Percentiles rank a stretch among this genome's conserved stretches.
Conservation (phyloP, 2,888 invertebrate genomes). For the Carabus problematicus region DNA sequence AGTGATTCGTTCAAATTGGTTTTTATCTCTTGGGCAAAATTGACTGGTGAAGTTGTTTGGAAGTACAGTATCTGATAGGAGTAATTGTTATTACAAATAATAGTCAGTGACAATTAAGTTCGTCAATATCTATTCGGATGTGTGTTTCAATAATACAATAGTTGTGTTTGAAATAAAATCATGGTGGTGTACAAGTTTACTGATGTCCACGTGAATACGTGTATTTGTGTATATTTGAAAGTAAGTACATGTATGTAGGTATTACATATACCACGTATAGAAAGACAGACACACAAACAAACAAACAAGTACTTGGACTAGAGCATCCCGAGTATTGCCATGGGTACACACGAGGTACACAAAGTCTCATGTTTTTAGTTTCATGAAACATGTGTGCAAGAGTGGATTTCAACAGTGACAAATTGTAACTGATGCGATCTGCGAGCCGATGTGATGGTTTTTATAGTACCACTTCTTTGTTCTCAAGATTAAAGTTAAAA, state of each 20-base stretch:
- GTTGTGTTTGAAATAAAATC: not conserved
- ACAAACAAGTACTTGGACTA: too few relatives aligned
- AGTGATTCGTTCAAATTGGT: not conserved
- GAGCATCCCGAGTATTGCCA: too few relatives aligned
- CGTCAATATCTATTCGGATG: too few relatives aligned
- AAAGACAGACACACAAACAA: too few relatives aligned
- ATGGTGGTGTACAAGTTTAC: too few relatives aligned
- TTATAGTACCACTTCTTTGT: not conserved
- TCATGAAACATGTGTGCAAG: not conserved
- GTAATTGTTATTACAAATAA: constrained; percentile 1
- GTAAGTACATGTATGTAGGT: too few relatives aligned
- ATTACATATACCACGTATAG: too few relatives aligned
- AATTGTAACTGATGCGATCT: constrained; percentile 12
- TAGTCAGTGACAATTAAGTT: not conserved
- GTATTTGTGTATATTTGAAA: too few relatives aligned
- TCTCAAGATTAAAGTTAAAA: too few relatives aligned
- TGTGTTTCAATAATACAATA: not conserved
- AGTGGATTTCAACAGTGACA: not conserved
- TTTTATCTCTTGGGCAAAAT: constrained; percentile 1
- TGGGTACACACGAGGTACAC: too few relatives aligned
- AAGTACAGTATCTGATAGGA: not conserved
- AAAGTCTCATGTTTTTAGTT: too few relatives aligned
- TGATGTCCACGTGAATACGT: too few relatives aligned
- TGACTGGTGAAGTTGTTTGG: not conserved
- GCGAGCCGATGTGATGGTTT: not conserved